Evolutionary conservation across 2,113 vertebrate genomes (phyloP).

Genomic region (Heptranchias perlo): DNA sequence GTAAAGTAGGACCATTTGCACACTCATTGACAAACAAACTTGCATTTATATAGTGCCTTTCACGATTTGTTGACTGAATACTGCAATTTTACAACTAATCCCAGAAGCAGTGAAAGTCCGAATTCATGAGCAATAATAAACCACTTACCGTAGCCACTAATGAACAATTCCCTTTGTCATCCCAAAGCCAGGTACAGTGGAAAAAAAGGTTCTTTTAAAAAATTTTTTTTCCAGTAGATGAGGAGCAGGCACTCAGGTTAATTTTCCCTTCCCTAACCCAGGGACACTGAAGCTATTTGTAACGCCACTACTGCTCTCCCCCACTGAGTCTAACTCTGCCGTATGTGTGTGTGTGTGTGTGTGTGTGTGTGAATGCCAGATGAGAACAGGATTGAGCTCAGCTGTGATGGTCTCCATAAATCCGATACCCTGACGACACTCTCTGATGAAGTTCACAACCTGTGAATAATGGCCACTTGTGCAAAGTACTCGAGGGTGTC

Average conservation of each 20-base stretch:
- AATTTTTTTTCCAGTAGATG: neutral
- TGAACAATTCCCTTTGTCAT: neutral
- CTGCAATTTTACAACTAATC: neutral
- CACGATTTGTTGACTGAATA: neutral
- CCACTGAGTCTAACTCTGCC: neutral
- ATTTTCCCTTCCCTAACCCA: neutral
- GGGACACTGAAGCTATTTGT: neutral
- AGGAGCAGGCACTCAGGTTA: neutral
- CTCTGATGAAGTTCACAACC: neutral
- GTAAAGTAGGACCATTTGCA: neutral
- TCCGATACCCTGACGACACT: neutral
- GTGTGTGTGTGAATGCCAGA: neutral
- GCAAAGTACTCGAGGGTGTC: neutral
- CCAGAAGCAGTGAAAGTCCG: neutral
- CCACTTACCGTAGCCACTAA: no score
- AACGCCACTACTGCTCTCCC: no score
- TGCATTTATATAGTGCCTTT: no score
- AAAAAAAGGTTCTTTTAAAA: neutral
- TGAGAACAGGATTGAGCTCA: neutral
- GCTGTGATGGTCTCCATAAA: neutral
- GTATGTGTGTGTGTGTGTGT: neutral
- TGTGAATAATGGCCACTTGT: neutral
- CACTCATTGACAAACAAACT: neutral
- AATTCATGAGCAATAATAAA: no score
- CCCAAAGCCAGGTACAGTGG: neutral